A percentile compares a stretch with the other conserved stretches of the same genome.
These are phyloP conservation scores for Stratiolaelaps scimitus DNA, from an alignment of 1,140 invertebrate species.

Conservation along the genomic window DNA sequence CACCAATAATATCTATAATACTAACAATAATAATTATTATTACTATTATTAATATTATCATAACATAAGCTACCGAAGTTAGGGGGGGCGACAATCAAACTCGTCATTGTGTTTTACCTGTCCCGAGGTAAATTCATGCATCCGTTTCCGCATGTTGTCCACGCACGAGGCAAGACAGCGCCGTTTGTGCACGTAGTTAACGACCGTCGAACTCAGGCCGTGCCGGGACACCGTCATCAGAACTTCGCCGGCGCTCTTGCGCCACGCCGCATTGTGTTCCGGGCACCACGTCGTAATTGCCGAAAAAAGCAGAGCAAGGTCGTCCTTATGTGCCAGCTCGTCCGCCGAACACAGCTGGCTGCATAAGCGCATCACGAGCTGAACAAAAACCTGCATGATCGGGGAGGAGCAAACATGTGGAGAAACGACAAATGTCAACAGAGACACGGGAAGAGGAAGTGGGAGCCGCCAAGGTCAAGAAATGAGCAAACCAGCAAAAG, in stretches of 20 bases:
- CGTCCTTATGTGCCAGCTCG: slow-evolving; percentile 89
- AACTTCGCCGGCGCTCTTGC: slow-evolving; percentile 90
- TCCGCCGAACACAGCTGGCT: slow-evolving; percentile 82
- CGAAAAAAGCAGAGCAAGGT: slow-evolving; percentile 84
- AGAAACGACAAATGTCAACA: too few relatives aligned
- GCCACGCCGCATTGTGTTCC: slow-evolving; percentile 81
- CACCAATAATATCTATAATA: too few relatives aligned
- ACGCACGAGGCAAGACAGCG: slow-evolving; percentile 85
- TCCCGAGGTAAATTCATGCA: slow-evolving; percentile 53
- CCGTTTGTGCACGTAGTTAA: slow-evolving; percentile 93
- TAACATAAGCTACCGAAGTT: too few relatives aligned
- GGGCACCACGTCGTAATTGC: slow-evolving; percentile 91
- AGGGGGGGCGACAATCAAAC: too few relatives aligned
- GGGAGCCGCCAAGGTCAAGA: too few relatives aligned
- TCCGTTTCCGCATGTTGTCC: slow-evolving; percentile 79
- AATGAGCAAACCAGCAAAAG: too few relatives aligned
- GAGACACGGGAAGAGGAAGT: too few relatives aligned
- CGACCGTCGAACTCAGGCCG: slow-evolving; percentile 76
- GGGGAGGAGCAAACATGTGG: too few relatives aligned
- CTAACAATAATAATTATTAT: too few relatives aligned
- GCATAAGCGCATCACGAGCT: slow-evolving; percentile 84
- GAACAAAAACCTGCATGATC: slow-evolving; percentile 35
- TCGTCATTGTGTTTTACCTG: background rate
- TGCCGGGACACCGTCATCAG: slow-evolving; percentile 87
- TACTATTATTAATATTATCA: too few relatives aligned